Evolutionary conservation across 2,888 invertebrate genomes (phyloP).

Genomic region (Hypselothyrea guttata): DNA sequence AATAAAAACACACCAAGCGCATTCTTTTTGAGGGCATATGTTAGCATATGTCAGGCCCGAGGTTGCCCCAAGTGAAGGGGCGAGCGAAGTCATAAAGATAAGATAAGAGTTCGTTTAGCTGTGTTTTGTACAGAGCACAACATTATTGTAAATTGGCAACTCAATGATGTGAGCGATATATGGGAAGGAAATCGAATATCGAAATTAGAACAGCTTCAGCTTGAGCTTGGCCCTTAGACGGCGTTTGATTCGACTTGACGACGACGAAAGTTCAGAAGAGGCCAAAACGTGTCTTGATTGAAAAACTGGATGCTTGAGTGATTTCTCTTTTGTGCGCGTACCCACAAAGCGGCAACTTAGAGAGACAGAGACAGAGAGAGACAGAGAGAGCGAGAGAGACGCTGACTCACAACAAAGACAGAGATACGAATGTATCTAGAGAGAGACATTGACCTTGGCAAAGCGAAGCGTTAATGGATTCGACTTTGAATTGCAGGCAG

Average conservation of each 20-base stretch:
- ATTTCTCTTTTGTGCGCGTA: constrained; percentile 44
- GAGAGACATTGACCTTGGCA: constrained; percentile 58
- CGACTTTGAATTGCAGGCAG: constrained; percentile 44
- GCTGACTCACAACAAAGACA: constrained; percentile 29
- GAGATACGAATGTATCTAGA: constrained; percentile 7
- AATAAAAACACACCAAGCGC: constrained; percentile 41
- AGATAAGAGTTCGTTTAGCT: constrained; percentile 41
- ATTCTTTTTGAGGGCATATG: constrained; percentile 40
- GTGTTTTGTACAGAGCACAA: constrained; percentile 18
- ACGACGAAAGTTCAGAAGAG: constrained; percentile 49
- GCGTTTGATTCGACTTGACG: constrained; percentile 8
- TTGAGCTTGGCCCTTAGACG: not conserved
- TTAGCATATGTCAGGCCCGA: constrained; percentile 34
- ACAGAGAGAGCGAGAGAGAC: constrained; percentile 1
- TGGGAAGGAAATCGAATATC: not conserved
- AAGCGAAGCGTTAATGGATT: constrained; percentile 52
- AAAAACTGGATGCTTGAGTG: constrained; percentile 54
- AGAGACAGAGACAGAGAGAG: constrained; percentile 10
- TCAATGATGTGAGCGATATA: constrained; percentile 27
- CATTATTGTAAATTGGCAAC: constrained; percentile 32
- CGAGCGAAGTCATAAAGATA: constrained; percentile 66
- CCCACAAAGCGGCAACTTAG: constrained; percentile 21
- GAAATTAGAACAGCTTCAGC: no score
- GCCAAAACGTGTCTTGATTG: constrained; percentile 59
- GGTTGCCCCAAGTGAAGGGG: constrained; percentile 38